phyloP scores from a whole-genome alignment of 2,113 vertebrate genomes.

The Chiloscyllium plagiosum region DNA sequence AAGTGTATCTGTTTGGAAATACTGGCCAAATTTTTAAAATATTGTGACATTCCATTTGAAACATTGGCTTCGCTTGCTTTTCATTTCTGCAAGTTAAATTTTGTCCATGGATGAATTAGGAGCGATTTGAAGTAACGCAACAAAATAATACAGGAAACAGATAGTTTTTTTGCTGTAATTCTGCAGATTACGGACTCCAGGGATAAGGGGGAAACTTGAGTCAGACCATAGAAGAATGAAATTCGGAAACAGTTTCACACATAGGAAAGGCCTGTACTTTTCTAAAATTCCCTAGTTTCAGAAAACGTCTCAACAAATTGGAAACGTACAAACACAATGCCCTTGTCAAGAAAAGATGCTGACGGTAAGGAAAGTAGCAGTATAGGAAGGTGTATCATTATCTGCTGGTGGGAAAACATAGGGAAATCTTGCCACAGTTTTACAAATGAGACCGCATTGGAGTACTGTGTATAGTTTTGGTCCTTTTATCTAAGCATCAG shows the following conservation, averaged over 20 bases:
- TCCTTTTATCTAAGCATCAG: background rate
- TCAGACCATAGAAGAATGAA: background rate
- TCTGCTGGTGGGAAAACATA: background rate
- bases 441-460: background rate
- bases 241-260: background rate
- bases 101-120: background rate
- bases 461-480: background rate
- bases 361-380: background rate
- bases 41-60: conserved; percentile 5
- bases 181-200: background rate
- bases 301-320: background rate
- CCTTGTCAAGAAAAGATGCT: background rate
- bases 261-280: background rate
- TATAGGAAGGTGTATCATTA: background rate
- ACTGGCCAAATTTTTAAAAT: background rate
- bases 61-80: background rate
- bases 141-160: background rate
- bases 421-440: background rate
- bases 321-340: background rate
- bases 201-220: background rate
- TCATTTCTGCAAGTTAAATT: background rate
- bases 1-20: background rate
- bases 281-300: background rate
- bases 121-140: background rate
- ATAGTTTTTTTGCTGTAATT: background rate